Evolutionary conservation across 2,797 vertebrate species (phyloP), one percentile per base, ranked within the genome.

Genomic region (Pseudochirops cupreus): DNA sequence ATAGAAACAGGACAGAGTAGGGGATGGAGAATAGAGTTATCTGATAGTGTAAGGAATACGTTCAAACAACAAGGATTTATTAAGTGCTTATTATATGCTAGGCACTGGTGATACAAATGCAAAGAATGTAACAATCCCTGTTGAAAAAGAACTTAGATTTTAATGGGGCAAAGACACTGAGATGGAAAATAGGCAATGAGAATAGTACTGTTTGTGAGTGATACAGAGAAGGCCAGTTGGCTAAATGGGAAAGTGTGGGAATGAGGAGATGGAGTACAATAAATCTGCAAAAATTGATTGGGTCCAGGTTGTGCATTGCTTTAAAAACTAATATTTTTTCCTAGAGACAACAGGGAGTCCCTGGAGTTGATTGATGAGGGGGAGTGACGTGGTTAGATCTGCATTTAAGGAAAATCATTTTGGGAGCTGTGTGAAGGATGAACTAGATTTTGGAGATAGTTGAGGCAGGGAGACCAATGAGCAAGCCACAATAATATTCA

Each of bases 21-120:
- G 94, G 11, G 33, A 67, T 57, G 74, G 56, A 39, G n/a, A 90
- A 28, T 53, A 82, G 74, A 21, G 92, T 92, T 74, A 59, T 95
- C 54, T 96, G n/a, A 33, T 53, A 92, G 28, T 52, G 33, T 93
- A 82, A 87, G 91, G 53, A 31, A 90, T 39, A 92, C 67, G 7
- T 91, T 92, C 62, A 54, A 52, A 53, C 29, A 53, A 29, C 13
- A 94, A 58, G 91, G 56, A 91, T 28, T 93, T 87, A 58, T 46
- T 46, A 67, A 95, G 57, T 29, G 82, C 13, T 16, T 50, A 14
- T 46, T 91, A 31, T n/a, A 53, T 57, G 21, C 31, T 52, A 28
- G 31, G 12, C 87, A 90, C 53, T 96, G 10, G 29, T 56, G 26
- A 87, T 50, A 10, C 94, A 56, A 33, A 26, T 4, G 7, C 90